These are phyloP conservation scores for Chamaea fasciata DNA, from an alignment of 2,113 vertebrate genomes.

Conservation along the genomic window DNA sequence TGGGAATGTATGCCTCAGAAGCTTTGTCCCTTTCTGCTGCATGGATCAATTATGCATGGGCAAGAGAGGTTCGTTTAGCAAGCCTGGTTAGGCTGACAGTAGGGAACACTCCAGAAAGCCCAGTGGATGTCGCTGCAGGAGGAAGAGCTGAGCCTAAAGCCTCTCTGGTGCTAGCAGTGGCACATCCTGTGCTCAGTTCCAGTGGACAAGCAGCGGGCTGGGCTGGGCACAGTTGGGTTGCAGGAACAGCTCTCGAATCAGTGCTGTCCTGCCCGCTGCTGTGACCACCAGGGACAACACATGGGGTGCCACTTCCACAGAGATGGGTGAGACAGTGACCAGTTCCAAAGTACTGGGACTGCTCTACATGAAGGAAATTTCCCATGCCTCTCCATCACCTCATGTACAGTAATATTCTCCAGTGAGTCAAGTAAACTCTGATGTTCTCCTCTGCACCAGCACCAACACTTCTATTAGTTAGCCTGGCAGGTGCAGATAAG, in stretches of 20 bases:
- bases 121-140: not conserved
- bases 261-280: accelerated
- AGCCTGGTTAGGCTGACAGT: not conserved
- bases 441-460: not conserved
- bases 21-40: not conserved
- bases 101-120: not conserved
- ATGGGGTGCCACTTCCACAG: not conserved
- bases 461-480: not conserved
- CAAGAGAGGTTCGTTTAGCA: not conserved
- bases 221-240: not conserved
- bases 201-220: accelerated
- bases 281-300: accelerated
- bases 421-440: not conserved
- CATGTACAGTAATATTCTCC: not conserved
- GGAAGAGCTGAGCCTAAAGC: not conserved
- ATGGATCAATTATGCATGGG: accelerated
- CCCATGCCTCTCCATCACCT: not conserved
- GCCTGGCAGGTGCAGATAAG: not conserved
- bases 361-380: not conserved
- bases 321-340: accelerated
- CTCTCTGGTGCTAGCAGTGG: not conserved
- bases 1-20: not conserved
- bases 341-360: too few species aligned
- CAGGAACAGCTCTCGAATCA: not conserved
- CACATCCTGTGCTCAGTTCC: not conserved